These are phyloP conservation scores for Synaphobranchus kaupii DNA, from an alignment of 2,797 vertebrate species.

Conservation along the genomic window DNA sequence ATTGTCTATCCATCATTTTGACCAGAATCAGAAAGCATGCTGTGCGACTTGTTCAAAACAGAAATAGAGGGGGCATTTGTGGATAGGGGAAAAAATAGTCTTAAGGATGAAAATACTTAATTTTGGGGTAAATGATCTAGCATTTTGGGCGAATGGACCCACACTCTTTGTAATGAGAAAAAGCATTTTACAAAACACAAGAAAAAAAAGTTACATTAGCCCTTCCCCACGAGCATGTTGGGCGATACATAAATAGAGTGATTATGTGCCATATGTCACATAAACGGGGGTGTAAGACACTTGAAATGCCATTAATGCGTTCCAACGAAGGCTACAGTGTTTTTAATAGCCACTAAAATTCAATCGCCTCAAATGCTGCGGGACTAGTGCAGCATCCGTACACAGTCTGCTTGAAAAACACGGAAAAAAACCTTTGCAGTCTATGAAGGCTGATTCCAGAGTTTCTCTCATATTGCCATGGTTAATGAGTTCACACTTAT, in stretches of 20 bases:
- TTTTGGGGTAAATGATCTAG: not conserved
- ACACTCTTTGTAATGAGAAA: not conserved
- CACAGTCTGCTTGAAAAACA: not conserved
- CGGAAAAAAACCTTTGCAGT: not conserved
- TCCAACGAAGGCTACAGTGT: not conserved
- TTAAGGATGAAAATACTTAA: too few relatives aligned
- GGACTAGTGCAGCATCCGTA: not conserved
- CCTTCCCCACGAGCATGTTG: not conserved
- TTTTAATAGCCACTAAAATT: not conserved
- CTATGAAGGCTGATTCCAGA: not conserved
- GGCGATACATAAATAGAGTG: not conserved
- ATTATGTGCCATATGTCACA: not conserved
- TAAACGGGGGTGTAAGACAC: not conserved
- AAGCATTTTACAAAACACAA: not conserved
- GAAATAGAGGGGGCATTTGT: not conserved
- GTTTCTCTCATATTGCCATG: not conserved
- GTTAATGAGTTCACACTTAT: slow-evolving; percentile 13
- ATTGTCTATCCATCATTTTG: not conserved
- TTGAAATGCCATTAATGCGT: not conserved
- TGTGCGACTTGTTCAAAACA: not conserved
- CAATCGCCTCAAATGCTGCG: not conserved
- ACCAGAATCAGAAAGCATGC: not conserved
- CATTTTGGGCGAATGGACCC: not conserved
- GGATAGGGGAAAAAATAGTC: not conserved
- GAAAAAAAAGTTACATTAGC: not conserved